Conservation (phyloP, 2,113 vertebrate species). For the Monopterus albus region DNA sequence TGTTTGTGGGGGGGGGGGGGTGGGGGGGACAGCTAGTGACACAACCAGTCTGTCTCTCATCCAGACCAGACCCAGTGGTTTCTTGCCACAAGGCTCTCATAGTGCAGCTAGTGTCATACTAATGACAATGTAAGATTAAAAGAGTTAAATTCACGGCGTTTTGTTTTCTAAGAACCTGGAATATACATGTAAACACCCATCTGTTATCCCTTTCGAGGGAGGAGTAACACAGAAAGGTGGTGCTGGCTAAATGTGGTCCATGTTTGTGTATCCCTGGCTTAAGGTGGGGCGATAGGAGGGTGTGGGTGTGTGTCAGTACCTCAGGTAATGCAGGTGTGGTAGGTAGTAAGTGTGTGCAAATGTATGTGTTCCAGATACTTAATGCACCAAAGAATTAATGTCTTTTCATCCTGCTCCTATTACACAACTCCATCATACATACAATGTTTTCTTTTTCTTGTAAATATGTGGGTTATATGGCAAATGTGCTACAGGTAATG, state of each 20-base stretch:
- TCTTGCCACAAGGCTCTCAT: constrained; percentile 54
- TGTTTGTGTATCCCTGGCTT: constrained; percentile 59
- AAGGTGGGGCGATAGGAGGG: neutral
- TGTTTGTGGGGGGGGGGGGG: no score
- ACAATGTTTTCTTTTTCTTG: constrained; percentile 3
- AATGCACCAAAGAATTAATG: constrained; percentile 56
- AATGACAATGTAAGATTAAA: constrained; percentile 55
- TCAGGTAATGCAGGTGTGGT: constrained; percentile 50
- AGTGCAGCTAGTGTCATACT: constrained; percentile 68
- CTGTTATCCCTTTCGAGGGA: constrained; percentile 19
- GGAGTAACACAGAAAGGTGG: constrained; percentile 42
- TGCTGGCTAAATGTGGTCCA: constrained; percentile 73
- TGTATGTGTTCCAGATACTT: constrained; percentile 47
- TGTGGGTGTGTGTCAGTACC: constrained; percentile 29
- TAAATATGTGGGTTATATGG: constrained; percentile 65
- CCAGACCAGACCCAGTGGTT: constrained; percentile 56
- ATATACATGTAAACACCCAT: constrained; percentile 49
- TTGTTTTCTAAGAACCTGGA: constrained; percentile 41
- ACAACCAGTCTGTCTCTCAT: constrained; percentile 23
- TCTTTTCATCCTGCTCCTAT: constrained; percentile 47
- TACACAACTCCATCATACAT: constrained; percentile 53
- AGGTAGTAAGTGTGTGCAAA: constrained; percentile 44
- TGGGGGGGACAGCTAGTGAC: no score
- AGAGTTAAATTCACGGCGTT: constrained; percentile 43
- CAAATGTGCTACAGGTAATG: constrained; percentile 73